Evolutionary conservation across 2,113 vertebrate species (phyloP).

Genomic region (Sarotherodon lohbergeri): DNA sequence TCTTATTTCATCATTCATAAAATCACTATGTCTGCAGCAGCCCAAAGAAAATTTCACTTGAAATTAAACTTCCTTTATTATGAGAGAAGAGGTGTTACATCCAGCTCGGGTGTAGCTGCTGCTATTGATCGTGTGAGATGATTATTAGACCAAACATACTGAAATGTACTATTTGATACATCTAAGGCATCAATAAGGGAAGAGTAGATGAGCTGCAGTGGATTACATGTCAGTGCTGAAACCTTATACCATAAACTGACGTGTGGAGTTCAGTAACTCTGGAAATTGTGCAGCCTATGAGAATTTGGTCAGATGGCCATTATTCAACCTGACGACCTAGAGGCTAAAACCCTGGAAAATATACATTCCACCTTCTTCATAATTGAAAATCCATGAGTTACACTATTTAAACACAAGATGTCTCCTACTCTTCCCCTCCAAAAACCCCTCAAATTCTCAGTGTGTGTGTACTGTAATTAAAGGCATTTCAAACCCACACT

Average conservation of each 20-base stretch:
- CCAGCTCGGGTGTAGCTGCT: not conserved
- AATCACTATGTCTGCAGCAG: not conserved
- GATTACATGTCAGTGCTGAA: not conserved
- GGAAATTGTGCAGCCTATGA: not conserved
- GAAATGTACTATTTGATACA: not conserved
- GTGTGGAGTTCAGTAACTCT: not conserved
- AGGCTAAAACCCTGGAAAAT: not conserved
- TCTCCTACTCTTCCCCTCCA: not conserved
- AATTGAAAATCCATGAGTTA: not conserved
- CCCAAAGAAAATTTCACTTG: not conserved
- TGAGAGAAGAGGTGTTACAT: not conserved
- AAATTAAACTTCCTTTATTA: not conserved
- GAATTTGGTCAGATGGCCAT: not conserved
- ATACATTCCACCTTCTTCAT: not conserved
- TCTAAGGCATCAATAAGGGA: not conserved
- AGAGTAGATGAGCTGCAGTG: not conserved
- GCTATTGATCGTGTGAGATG: not conserved
- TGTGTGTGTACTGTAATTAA: too few species aligned
- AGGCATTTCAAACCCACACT: too few species aligned
- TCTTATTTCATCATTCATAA: not conserved
- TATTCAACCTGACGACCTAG: not conserved
- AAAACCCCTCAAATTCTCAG: too few species aligned
- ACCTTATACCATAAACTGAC: not conserved
- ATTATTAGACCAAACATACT: not conserved
- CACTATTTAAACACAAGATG: not conserved